These are phyloP conservation scores for Morelia viridis DNA, from an alignment of 2,797 vertebrate genomes.

Conservation along the genomic window DNA sequence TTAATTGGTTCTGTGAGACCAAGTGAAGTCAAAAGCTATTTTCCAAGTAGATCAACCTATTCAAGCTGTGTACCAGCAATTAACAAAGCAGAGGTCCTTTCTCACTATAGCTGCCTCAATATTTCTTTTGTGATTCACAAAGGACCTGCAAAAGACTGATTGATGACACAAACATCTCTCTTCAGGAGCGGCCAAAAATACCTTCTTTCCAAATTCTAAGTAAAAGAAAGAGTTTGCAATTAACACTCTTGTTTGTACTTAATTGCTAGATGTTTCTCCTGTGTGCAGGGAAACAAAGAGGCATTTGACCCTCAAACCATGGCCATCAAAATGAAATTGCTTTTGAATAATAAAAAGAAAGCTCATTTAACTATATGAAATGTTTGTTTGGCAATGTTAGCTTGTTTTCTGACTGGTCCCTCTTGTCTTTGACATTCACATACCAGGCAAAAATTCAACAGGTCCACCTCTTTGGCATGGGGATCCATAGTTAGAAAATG, in stretches of 20 bases:
- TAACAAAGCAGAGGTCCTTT: constrained; percentile 24
- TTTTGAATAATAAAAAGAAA: not conserved
- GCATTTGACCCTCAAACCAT: constrained; percentile 19
- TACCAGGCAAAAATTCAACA: not conserved
- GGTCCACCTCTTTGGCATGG: not conserved
- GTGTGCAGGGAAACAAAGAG: not conserved
- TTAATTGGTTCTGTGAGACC: not conserved
- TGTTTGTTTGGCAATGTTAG: not conserved
- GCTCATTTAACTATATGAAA: not conserved
- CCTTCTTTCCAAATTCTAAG: constrained; percentile 5
- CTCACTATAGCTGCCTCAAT: constrained; percentile 2
- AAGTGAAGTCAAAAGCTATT: constrained; percentile 17
- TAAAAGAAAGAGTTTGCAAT: constrained; percentile 27
- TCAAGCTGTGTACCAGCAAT: constrained; percentile 15
- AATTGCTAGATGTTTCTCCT: constrained; percentile 1
- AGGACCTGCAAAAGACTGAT: constrained; percentile 18
- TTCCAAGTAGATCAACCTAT: constrained; percentile 7
- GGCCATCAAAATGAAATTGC: constrained; percentile 38
- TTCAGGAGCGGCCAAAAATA: constrained; percentile 16
- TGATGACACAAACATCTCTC: constrained; percentile 14
- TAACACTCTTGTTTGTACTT: constrained; percentile 29
- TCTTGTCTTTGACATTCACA: not conserved
- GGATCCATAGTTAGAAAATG: not conserved
- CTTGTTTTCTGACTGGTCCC: not conserved
- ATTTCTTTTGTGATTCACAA: constrained; percentile 38